Conservation (phyloP, 2,888 invertebrate genomes). For the Ochlodes sylvanus region DNA sequence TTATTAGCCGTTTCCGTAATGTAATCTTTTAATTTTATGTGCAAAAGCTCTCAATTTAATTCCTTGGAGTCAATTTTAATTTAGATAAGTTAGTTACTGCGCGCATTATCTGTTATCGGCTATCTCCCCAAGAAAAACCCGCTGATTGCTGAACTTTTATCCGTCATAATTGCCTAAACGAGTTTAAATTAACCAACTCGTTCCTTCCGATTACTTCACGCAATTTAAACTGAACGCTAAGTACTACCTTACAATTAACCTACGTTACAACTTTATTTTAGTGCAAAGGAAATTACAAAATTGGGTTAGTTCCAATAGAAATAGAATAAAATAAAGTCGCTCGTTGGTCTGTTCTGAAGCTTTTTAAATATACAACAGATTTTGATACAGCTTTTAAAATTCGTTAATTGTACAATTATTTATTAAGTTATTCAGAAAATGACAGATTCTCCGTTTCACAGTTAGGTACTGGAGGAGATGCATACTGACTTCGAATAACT, state of each 20-base stretch:
- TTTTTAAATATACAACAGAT: too few relatives aligned
- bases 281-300: too few relatives aligned
- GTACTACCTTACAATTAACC: slow-evolving; percentile 7
- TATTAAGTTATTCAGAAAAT: too few relatives aligned
- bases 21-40: neutral
- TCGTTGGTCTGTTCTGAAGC: too few relatives aligned
- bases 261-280: too few relatives aligned
- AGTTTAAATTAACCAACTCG: slow-evolving; percentile 39
- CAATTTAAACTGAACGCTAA: slow-evolving; percentile 17
- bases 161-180: slow-evolving; percentile 38
- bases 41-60: neutral
- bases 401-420: too few relatives aligned
- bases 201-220: slow-evolving; percentile 35
- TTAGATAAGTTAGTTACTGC: slow-evolving; percentile 22
- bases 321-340: too few relatives aligned
- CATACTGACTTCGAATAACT: too few relatives aligned
- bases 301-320: too few relatives aligned
- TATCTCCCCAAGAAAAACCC: neutral
- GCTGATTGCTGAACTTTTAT: slow-evolving; percentile 26
- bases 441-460: too few relatives aligned
- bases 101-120: slow-evolving; percentile 21
- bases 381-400: too few relatives aligned
- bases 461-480: too few relatives aligned
- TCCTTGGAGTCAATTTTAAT: slow-evolving; percentile 10
- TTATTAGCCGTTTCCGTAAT: neutral